phyloP scores from a whole-genome alignment of 2,113 vertebrate genomes.

The Triplophysa rosa region DNA sequence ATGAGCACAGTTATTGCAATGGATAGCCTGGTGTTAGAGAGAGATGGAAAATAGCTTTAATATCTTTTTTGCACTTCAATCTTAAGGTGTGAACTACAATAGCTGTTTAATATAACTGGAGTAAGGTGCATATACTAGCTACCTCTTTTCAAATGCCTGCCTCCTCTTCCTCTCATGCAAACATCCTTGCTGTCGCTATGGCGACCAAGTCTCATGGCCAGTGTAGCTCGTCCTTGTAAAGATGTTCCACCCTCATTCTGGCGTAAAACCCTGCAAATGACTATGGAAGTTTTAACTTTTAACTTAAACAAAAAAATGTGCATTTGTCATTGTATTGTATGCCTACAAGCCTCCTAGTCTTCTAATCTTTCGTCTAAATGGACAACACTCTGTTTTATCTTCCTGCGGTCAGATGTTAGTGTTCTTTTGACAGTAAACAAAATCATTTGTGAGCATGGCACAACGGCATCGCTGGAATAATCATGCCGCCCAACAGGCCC shows the following conservation, averaged over 20 bases:
- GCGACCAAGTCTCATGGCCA: slow-evolving; percentile 72
- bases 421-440: slow-evolving; percentile 44
- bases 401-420: slow-evolving; percentile 20
- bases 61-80: neutral
- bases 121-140: slow-evolving; percentile 31
- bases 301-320: neutral
- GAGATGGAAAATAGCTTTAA: no score
- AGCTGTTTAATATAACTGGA: slow-evolving; percentile 45
- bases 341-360: neutral
- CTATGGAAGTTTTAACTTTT: neutral
- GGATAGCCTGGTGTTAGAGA: neutral
- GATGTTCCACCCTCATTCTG: slow-evolving; percentile 57
- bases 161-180: slow-evolving; percentile 72
- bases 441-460: slow-evolving; percentile 26
- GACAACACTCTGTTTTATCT: slow-evolving; percentile 9
- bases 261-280: neutral
- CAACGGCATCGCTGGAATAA: slow-evolving; percentile 56
- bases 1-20: neutral
- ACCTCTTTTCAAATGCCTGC: slow-evolving; percentile 53
- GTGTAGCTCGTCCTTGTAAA: slow-evolving; percentile 66
- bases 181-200: slow-evolving; percentile 77
- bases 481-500: slow-evolving; percentile 38
- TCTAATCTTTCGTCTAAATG: neutral
- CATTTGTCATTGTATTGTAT: neutral
- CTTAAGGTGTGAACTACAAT: neutral